phyloP scores from a whole-genome alignment of 2,113 vertebrate species.

The Fulmarus glacialis region DNA sequence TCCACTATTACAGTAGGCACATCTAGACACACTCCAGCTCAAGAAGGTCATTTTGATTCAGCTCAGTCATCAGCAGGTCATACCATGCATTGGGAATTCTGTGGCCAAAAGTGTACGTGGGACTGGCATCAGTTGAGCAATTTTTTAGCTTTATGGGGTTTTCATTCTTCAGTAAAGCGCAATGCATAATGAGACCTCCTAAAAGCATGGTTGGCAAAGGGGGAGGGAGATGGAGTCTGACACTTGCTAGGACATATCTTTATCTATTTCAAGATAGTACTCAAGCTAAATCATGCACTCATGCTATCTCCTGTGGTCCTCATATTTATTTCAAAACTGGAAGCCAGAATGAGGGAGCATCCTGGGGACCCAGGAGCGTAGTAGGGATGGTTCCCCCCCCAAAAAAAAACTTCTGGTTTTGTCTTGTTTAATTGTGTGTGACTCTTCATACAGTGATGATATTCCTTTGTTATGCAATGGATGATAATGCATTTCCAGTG shows the following conservation, averaged over 20 bases:
- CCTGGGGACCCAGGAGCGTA: background rate
- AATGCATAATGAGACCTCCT: background rate
- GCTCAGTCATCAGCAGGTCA: background rate
- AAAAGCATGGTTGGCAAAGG: background rate
- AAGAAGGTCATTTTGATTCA: background rate
- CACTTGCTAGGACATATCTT: background rate
- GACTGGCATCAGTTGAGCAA: background rate
- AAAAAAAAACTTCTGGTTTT: background rate
- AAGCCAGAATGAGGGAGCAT: background rate
- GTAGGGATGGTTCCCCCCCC: no score
- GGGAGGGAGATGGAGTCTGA: background rate
- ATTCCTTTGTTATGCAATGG: slow-evolving; percentile 29
- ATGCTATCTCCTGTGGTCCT: background rate
- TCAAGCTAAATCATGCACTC: background rate
- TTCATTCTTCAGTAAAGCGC: background rate
- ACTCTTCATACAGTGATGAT: background rate
- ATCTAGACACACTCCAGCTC: background rate
- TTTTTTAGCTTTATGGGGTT: background rate
- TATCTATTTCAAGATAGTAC: background rate
- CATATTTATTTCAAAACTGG: slow-evolving; percentile 12
- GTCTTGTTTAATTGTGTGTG: slow-evolving; percentile 14
- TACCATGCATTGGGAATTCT: background rate
- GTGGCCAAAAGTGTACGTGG: background rate
- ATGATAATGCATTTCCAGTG: background rate
- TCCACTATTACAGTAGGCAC: background rate